A percentile compares a stretch with the other conserved stretches of the same genome.
Conservation (phyloP, 2,797 vertebrate genomes). For the Limosa lapponica region DNA sequence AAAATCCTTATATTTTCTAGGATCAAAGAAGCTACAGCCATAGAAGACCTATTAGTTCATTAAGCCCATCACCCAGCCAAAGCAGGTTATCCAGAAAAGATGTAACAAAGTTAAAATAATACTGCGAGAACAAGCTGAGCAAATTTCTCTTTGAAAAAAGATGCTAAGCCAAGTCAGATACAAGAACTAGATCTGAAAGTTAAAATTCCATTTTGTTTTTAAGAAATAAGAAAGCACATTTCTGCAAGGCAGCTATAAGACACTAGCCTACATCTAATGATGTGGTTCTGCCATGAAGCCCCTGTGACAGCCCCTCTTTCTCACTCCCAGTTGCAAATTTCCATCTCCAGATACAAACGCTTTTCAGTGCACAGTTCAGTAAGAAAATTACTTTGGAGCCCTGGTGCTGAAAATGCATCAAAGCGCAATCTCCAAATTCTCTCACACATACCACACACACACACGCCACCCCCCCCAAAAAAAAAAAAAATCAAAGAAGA, state of each 20-base stretch:
- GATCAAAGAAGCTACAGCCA: background rate
- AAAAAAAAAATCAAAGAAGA: background rate
- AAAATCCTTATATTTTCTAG: background rate
- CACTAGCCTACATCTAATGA: background rate
- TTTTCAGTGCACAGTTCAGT: background rate
- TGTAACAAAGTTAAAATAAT: background rate
- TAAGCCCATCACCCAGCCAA: background rate
- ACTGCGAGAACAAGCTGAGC: rapidly evolving
- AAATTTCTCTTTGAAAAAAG: background rate
- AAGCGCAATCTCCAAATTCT: constrained; percentile 2
- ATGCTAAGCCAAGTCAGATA: background rate
- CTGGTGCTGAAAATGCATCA: constrained; percentile 34
- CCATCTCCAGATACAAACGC: constrained; percentile 10
- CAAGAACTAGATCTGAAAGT: background rate
- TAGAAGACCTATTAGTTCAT: background rate
- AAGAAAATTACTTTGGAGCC: constrained; percentile 29
- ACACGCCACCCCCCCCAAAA: rapidly evolving
- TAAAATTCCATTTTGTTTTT: background rate
- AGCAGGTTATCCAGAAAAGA: background rate
- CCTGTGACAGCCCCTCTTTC: background rate
- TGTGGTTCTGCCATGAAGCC: background rate
- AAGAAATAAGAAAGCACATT: background rate
- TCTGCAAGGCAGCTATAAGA: background rate
- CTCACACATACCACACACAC: background rate
- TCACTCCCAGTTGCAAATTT: background rate